Evolutionary conservation across 2,888 invertebrate genomes (phyloP), one percentile per base, ranked within the genome.

Genomic region (Aleiodes testaceus): DNA sequence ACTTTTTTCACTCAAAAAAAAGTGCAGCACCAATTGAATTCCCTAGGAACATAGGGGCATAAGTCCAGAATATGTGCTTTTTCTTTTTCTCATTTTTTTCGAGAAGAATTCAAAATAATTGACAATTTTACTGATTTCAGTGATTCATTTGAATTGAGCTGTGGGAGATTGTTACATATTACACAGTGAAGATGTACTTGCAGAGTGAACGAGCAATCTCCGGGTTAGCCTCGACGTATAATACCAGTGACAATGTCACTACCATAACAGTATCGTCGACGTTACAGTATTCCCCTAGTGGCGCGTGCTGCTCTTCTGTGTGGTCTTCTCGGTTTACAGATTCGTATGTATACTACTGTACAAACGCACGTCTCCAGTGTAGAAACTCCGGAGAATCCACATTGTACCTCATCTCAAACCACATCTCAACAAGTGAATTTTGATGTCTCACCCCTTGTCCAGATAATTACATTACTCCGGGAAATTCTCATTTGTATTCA

Each of bases 191-290:
- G 36, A 65, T 45, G 47, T 64, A 52, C 45, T 22, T 9, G 64
- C 26, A 59, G 49, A 26, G 72, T 72, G 67, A 72, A 72, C 63
- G 67, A 30, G 67, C 67, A 72, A 72, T 72, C 64, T 72, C 67
- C 64, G 64, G 59, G 61, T 59, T 36, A 14, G 44, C 63, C 53
- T 47, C 72, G 36, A 53, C 52, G 52, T 53, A 68, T 64, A 72
- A 49, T 36, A 59, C 36, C 59, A 12, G 53, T 20, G 53, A 53
- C 52, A 69, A 26, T 64, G 67, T 72, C 72, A 64, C 63, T 63
- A 44, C 66, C 61, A 71, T 71, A 74, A 75, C 66, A 71, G 55
- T 70, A 66, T 63, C 47, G 67, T 55, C 71, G 71, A 64, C 44
- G 20, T 44, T 49, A 18, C 66, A 53, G 47, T 42, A 65, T 70